Evolutionary conservation across 2,797 vertebrate species (phyloP), one percentile per base, ranked within the genome.

Genomic region (Mastacembelus armatus): DNA sequence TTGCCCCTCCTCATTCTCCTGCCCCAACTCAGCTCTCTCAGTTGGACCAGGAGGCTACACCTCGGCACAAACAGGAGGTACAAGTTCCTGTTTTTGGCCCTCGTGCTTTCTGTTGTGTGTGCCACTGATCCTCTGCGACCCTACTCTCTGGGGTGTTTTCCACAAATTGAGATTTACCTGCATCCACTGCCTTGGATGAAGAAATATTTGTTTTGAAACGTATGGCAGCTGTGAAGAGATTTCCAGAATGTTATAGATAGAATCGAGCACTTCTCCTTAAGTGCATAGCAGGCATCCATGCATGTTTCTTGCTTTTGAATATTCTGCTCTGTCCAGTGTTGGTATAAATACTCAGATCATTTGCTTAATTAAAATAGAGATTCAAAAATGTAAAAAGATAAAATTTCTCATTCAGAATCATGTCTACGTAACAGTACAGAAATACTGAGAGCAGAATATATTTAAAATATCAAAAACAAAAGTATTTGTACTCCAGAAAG

Each of bases 11-110:
- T 70, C 74, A 47, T 66, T 74, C 65, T 80, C 78, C 85, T 88
- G 77, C 63, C 74, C 85, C 78, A 88, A 85, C 89, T 88, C 80
- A 88, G 88, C 93, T 92, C 89, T 90, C 91, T 93, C 94, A 98
- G 95, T 95, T 93, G 96, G 96, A 98, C 90, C 95, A 95, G 84
- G 96, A 98, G 93, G 94, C 95, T 90, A 97, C 95, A 74, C 96
- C 96, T 85, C 95, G 95, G 89, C 96, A 97, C 94, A 96, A 98
- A 87, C 96, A 96, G 95, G 97, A 99, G 96, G 97, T 98, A 97
- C 94, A 85, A 65, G 47, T 81, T 73, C 62, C 64, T 61, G 63
- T 36, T 52, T 74, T 80, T 9, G 19, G 48, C 49, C 42, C 50
- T 71, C 67, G 43, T 52, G 40, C 43, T 78, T 58, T 45, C 40